Conservation (phyloP, 35 echinoderm and acorn worm species). For the Anneissia japonica region DNA sequence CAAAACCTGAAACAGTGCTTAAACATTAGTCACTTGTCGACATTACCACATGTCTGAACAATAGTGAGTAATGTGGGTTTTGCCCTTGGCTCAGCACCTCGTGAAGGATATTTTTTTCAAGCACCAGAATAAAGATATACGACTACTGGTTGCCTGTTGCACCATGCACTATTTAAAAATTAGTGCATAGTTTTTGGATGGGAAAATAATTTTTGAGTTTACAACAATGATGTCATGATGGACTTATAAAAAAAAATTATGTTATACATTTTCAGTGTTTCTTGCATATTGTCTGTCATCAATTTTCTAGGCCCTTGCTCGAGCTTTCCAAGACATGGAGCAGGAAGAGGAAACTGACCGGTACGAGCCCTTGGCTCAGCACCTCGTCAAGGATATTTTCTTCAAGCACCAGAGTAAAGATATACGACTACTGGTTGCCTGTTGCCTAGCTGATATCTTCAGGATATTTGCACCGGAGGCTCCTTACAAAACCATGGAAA, state of each 20-base stretch:
- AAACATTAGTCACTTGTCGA: too few species aligned
- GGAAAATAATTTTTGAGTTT: too few species aligned
- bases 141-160: conserved; percentile 88
- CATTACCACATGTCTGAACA: too few species aligned
- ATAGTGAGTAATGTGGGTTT: too few species aligned
- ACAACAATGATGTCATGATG: too few species aligned
- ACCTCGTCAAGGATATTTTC: conserved; percentile 70
- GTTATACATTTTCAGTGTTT: too few species aligned
- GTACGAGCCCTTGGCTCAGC: conserved; percentile 67
- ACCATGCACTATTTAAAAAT: too few species aligned
- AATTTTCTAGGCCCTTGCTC: conserved; percentile 60
- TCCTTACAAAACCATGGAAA: conserved; percentile 73
- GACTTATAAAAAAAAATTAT: too few species aligned
- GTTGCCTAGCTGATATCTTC: conserved; percentile 92
- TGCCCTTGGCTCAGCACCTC: conserved; percentile 64
- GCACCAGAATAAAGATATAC: conserved; percentile 81
- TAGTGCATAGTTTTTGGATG: too few species aligned
- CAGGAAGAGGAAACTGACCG: conserved; percentile 78
- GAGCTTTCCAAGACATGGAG: conserved; percentile 95
- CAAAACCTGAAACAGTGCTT: too few species aligned
- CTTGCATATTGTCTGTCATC: too few species aligned
- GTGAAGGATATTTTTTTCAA: conserved; percentile 68
- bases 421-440: conserved; percentile 81
- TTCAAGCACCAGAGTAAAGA: conserved; percentile 84
- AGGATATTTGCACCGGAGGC: conserved; percentile 97